Evolutionary conservation across 1,140 invertebrate genomes (phyloP), one percentile per base, ranked within the genome.

Genomic region (Lanistes nyassanus): DNA sequence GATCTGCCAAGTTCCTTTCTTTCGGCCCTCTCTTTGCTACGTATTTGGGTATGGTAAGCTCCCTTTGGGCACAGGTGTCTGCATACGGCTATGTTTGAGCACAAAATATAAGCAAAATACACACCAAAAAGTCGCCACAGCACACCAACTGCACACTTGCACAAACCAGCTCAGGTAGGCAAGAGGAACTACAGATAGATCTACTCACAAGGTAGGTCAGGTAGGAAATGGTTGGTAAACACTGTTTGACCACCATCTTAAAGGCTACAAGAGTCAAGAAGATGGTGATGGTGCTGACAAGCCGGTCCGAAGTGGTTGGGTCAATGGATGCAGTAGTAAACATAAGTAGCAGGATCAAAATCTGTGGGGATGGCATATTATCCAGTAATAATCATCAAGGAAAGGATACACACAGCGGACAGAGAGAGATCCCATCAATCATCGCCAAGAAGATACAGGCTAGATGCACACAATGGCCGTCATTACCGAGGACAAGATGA

Each of bases 191-290:
- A 58, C 16, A 26, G 6, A 37, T 6, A 65, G 58, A 47, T 51
- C 51, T n/a, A 75, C 83, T 83, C 78, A 88, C 87, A 74, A 88
- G 74, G 62, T 85, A 86, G 13, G 87, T 88, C 16, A 88, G 75
- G 64, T 88, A 88, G 7, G 86, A 86, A 34, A 88, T 84, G 13
- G 82, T 85, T 36, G 87, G 87, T 34, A 88, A 76, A 66, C 80
- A 84, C 76, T 86, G 80, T 65, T 86, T 86, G 36, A 87, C 84
- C 5, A 88, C 85, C 51, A 87, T 81, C 76, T 88, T 87, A 68
- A 88, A 88, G 29, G 87, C 83, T 2, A 88, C 83, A 60, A 81
- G 76, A n/a, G 88, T 88, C 29, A 89, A 80, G 70, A 88, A 82
- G n/a, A 88, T 78, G 6, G 85, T 88, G 75, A 88, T 84, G 47